Evolutionary conservation across 2,888 invertebrate genomes (phyloP).

Genomic region (Corythucha ciliata): DNA sequence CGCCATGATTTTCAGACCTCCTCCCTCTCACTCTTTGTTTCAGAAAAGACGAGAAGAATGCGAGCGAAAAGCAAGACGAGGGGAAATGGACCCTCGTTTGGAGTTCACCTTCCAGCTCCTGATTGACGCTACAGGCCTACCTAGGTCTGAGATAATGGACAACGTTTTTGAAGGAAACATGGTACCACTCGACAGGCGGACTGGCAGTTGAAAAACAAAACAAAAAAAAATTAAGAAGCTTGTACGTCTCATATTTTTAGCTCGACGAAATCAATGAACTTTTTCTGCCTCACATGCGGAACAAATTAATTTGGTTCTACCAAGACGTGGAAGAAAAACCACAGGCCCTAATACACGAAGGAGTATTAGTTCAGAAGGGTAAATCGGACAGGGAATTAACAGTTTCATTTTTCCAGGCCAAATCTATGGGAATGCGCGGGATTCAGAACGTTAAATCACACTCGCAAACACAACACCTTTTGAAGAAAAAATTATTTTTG

Average conservation of each 20-base stretch:
- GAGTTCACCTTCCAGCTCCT: slow-evolving; percentile 83
- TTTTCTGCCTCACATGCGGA: slow-evolving; percentile 74
- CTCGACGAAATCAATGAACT: slow-evolving; percentile 80
- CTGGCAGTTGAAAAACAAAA: neutral
- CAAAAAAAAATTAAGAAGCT: neutral
- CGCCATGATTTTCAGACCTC: neutral
- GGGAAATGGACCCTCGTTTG: slow-evolving; percentile 85
- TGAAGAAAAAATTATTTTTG: slow-evolving; percentile 68
- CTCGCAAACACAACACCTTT: slow-evolving; percentile 30
- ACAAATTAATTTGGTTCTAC: slow-evolving; percentile 79
- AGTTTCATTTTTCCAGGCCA: slow-evolving; percentile 25
- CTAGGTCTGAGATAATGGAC: slow-evolving; percentile 79
- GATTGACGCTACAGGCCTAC: slow-evolving; percentile 72
- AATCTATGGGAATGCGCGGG: slow-evolving; percentile 29
- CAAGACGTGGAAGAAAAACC: slow-evolving; percentile 65
- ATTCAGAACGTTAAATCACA: slow-evolving; percentile 27
- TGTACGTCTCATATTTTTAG: slow-evolving; percentile 43
- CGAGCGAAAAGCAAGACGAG: slow-evolving; percentile 78
- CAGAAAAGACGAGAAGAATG: slow-evolving; percentile 78
- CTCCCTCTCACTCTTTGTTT: slow-evolving; percentile 1
- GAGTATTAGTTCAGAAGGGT: slow-evolving; percentile 11
- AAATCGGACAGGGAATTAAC: neutral
- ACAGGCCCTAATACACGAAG: slow-evolving; percentile 16
- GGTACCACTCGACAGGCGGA: no score
- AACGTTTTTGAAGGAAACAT: slow-evolving; percentile 84